Conservation (phyloP, 2,888 invertebrate species). For the Parnassius smintheus region DNA sequence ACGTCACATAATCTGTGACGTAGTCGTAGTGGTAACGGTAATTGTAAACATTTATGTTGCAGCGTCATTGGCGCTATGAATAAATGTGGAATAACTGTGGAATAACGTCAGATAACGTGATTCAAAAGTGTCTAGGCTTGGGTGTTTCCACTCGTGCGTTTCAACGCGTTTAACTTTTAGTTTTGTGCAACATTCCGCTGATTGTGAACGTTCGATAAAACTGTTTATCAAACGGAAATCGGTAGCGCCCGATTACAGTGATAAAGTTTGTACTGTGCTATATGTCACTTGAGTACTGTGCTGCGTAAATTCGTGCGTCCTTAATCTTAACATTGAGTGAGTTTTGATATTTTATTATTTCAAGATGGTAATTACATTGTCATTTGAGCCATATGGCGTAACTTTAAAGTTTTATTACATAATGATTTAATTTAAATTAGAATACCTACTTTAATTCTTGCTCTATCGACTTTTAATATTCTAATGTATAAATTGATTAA, state of each 20-base stretch:
- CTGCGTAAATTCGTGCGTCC: conserved; percentile 10
- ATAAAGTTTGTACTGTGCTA: conserved; percentile 6
- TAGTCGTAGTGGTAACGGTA: too few relatives aligned
- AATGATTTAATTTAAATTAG: too few relatives aligned
- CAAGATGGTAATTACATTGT: too few relatives aligned
- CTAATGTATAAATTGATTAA: too few relatives aligned
- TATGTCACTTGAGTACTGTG: not conserved
- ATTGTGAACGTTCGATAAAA: conserved; percentile 5
- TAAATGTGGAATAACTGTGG: conserved; percentile 11
- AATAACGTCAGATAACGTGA: conserved; percentile 15
- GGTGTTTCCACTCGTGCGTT: conserved; percentile 19
- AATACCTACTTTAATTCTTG: too few relatives aligned
- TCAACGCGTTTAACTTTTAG: not conserved
- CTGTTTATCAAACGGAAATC: not conserved
- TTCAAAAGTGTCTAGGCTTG: conserved; percentile 1
- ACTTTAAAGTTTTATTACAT: too few relatives aligned
- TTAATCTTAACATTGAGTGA: conserved; percentile 19
- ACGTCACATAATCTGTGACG: too few relatives aligned
- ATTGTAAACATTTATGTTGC: too few relatives aligned
- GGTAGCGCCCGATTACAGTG: not conserved
- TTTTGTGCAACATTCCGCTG: conserved; percentile 7
- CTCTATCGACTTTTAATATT: too few relatives aligned
- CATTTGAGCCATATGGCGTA: too few relatives aligned
- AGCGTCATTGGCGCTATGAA: too few relatives aligned
- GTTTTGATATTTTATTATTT: not conserved